Percentiles rank a stretch among this genome's conserved stretches.
Conservation (phyloP, 1,140 invertebrate species). For the Zophobas atratus region DNA sequence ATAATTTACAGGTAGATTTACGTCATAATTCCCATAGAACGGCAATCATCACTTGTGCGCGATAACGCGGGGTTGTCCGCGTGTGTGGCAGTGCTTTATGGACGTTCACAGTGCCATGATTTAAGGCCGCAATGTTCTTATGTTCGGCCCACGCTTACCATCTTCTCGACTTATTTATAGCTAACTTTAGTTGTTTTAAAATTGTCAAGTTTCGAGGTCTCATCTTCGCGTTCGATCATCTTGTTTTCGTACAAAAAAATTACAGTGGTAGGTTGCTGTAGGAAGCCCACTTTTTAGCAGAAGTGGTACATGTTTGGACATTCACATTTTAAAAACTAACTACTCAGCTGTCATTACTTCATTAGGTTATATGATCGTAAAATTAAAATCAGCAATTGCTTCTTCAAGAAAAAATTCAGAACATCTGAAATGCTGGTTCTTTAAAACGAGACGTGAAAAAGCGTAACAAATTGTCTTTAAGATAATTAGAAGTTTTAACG, state of each 20-base stretch:
- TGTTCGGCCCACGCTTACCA: conserved; percentile 59
- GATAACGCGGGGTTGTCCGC: conserved; percentile 49
- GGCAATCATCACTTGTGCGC: conserved; percentile 21
- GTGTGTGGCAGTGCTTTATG: conserved; percentile 59
- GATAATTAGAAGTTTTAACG: too few relatives aligned
- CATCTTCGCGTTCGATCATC: conserved; percentile 8
- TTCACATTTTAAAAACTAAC: too few relatives aligned
- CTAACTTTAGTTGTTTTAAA: conserved; percentile 59
- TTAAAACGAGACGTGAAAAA: too few relatives aligned
- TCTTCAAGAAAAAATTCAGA: too few relatives aligned
- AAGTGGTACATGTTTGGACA: too few relatives aligned
- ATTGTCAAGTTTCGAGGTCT: conserved; percentile 52
- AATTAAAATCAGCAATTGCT: too few relatives aligned
- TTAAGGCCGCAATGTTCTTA: conserved; percentile 57
- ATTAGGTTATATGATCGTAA: too few relatives aligned
- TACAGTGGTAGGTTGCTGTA: background rate
- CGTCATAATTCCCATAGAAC: conserved; percentile 35
- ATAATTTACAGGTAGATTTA: conserved; percentile 14
- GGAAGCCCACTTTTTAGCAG: too few relatives aligned
- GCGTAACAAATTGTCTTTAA: too few relatives aligned
- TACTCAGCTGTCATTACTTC: too few relatives aligned
- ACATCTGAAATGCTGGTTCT: too few relatives aligned
- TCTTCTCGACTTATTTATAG: conserved; percentile 58
- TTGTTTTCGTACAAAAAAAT: background rate
- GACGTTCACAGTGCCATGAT: conserved; percentile 57